Evolutionary conservation across 2,113 vertebrate genomes (phyloP).

Genomic region (Rhadina sibilatrix): DNA sequence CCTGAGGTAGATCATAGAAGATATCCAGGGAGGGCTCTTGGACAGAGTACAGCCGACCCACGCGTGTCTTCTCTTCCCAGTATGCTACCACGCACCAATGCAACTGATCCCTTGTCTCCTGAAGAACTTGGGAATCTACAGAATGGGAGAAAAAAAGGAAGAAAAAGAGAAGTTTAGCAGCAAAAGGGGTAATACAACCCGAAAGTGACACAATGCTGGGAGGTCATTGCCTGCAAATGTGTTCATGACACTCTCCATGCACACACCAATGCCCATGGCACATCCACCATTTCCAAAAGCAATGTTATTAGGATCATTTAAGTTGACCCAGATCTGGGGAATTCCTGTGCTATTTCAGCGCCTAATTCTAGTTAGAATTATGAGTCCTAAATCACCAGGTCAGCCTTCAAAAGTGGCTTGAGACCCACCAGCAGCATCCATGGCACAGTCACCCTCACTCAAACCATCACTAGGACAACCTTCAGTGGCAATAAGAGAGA

Average conservation of each 20-base stretch:
- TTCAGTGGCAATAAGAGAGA: background rate
- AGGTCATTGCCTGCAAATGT: background rate
- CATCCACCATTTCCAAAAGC: background rate
- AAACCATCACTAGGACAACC: background rate
- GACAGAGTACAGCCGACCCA: slow-evolving; percentile 97
- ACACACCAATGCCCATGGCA: fast-evolving
- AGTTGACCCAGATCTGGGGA: background rate
- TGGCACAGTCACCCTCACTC: fast-evolving
- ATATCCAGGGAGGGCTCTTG: slow-evolving; percentile 98
- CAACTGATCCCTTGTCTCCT: slow-evolving; percentile 88
- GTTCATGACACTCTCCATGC: background rate
- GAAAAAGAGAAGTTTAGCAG: background rate
- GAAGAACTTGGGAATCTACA: slow-evolving; percentile 92
- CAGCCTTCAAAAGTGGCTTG: background rate
- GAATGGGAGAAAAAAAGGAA: background rate
- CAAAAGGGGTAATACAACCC: fast-evolving
- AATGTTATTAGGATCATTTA: background rate
- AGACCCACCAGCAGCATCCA: background rate
- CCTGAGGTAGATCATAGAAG: slow-evolving; percentile 99
- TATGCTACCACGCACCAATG: slow-evolving; percentile 99
- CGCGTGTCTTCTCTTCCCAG: slow-evolving; percentile 98
- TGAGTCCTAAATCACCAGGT: background rate
- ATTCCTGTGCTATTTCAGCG: background rate
- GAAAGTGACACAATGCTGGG: fast-evolving
- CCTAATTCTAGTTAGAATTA: background rate